These are phyloP conservation scores for Thereuonema tuberculata DNA, from an alignment of 1,140 invertebrate genomes.

Conservation along the genomic window DNA sequence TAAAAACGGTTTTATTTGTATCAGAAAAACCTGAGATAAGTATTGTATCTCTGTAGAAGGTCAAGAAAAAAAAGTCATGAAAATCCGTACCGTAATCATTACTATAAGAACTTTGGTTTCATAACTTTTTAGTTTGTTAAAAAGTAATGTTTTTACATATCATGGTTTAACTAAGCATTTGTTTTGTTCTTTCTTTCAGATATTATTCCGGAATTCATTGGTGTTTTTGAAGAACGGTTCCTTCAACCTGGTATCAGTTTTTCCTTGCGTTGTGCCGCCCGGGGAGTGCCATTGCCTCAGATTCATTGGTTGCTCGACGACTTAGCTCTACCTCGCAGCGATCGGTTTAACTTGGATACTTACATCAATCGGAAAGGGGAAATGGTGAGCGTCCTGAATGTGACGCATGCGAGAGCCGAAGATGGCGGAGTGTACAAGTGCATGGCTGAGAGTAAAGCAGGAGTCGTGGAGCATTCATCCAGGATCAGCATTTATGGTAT, in stretches of 20 bases:
- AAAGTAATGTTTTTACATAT: no score
- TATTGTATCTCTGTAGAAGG: no score
- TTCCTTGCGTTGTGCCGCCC: not conserved
- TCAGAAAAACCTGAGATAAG: no score
- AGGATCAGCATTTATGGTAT: constrained; percentile 12
- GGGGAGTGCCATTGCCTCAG: constrained; percentile 7
- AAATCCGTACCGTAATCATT: no score
- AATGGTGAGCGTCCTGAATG: constrained; percentile 5
- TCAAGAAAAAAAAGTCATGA: no score
- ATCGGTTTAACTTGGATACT: not conserved
- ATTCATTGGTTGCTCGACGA: constrained; percentile 6
- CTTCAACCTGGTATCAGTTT: not conserved
- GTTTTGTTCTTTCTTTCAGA: constrained; percentile 6
- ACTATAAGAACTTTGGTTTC: no score
- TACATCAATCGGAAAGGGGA: constrained; percentile 5
- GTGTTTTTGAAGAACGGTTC: constrained; percentile 7
- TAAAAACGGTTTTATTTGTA: no score
- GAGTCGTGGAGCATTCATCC: not conserved
- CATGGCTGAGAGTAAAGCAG: constrained; percentile 47
- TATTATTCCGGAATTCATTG: not conserved
- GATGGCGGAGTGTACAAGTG: constrained; percentile 68
- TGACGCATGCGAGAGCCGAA: constrained; percentile 17
- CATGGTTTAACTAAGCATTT: no score
- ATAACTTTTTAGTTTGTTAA: no score
- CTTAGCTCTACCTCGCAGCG: not conserved